A percentile compares a stretch with the other conserved stretches of the same genome.
Evolutionary conservation across 2,797 vertebrate genomes (phyloP).

Genomic region (Chaetodon trifasciatus): DNA sequence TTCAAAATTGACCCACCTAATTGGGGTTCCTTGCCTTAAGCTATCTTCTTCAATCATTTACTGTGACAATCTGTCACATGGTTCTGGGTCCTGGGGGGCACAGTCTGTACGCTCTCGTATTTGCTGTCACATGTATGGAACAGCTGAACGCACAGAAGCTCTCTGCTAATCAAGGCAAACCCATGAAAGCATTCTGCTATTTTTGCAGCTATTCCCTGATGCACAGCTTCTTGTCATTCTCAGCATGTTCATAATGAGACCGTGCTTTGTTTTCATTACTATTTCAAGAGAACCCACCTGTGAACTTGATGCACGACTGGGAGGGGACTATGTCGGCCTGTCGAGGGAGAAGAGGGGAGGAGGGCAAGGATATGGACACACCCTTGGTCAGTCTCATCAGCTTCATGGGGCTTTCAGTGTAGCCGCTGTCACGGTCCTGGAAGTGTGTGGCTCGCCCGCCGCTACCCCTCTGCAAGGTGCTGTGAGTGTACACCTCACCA

Average conservation of each 20-base stretch:
- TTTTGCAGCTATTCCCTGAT: constrained; percentile 40
- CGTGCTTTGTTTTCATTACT: constrained; percentile 15
- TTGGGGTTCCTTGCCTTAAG: constrained; percentile 58
- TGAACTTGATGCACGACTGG: constrained; percentile 89
- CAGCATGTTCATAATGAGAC: constrained; percentile 19
- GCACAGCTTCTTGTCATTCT: constrained; percentile 27
- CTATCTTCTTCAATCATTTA: constrained; percentile 78
- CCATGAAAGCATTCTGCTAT: constrained; percentile 53
- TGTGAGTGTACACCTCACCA: constrained; percentile 84
- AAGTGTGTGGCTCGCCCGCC: constrained; percentile 62
- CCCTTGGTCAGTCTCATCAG: constrained; percentile 89
- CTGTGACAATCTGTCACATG: constrained; percentile 76
- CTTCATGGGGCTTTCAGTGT: constrained; percentile 72
- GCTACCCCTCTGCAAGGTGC: constrained; percentile 71
- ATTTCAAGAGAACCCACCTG: constrained; percentile 86
- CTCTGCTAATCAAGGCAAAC: constrained; percentile 61
- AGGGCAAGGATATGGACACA: constrained; percentile 94
- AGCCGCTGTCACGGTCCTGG: constrained; percentile 66
- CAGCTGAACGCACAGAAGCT: constrained; percentile 73
- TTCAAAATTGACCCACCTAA: constrained; percentile 48
- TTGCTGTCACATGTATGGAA: constrained; percentile 70
- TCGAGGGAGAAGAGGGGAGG: constrained; percentile 96
- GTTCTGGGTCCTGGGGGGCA: constrained; percentile 55
- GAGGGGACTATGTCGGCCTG: constrained; percentile 88
- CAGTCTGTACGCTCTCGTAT: constrained; percentile 51